Evolutionary conservation across 2,113 vertebrate genomes (phyloP).

Genomic region (Macrotis lagotis): DNA sequence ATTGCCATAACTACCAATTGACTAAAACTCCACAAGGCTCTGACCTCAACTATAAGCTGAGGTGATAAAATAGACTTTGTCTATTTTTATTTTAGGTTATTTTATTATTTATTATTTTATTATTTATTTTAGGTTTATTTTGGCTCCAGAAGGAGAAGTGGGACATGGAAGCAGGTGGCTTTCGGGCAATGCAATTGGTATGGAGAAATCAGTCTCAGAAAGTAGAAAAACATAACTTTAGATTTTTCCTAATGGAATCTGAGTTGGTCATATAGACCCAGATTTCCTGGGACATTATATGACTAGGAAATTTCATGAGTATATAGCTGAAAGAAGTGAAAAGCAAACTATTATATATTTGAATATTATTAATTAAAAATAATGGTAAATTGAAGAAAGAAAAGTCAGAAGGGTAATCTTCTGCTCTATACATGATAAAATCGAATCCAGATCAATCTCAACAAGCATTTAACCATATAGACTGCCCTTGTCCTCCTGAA

Average conservation of each 20-base stretch:
- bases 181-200: rapidly evolving
- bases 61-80: background rate
- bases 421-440: background rate
- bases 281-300: background rate
- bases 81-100: background rate
- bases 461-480: background rate
- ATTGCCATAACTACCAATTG: rapidly evolving
- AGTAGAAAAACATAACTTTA: background rate
- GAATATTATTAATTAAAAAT: background rate
- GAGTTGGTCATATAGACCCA: background rate
- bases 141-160: background rate
- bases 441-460: background rate
- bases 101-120: no score
- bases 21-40: no score
- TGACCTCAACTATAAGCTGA: background rate
- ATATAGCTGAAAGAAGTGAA: background rate
- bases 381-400: background rate
- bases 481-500: background rate
- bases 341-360: background rate
- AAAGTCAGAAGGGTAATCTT: background rate
- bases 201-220: background rate
- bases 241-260: background rate
- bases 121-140: background rate
- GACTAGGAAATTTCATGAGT: background rate
- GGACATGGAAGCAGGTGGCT: background rate